Evolutionary conservation across 2,797 vertebrate species (phyloP), one percentile per base, ranked within the genome.

Genomic region (Furcifer pardalis): DNA sequence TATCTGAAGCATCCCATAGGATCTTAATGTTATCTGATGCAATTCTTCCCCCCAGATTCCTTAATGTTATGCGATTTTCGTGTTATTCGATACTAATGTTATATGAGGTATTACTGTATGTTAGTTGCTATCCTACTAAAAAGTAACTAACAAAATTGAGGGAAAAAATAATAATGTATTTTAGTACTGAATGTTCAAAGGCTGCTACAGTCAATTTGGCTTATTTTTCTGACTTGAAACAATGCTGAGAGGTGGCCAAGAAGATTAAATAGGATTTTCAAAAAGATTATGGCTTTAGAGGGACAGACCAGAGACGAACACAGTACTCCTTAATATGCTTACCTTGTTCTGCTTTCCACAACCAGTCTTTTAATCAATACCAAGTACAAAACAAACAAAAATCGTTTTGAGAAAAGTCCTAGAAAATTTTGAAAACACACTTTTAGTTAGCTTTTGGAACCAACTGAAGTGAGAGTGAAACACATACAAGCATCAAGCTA

Each of bases 141-240:
- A 56, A 56, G 13, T 17, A 56, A 56, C 12, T 56, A 56, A 42
- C 9, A 52, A n/a, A n/a, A n/a, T n/a, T 25, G 32, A 69, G 3
- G 37, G 8, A 74, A 23, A 23, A 72, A 35, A 3, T 42, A 0
- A 71, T 52, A 59, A 71, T 59, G 27, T 6, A 30, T 12, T 75
- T 0, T 0, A 15, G 49, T 15, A 76, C 0, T 0, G 19, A 2
- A 66, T 2, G 0, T 5, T 71, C 15, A 88, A 49, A 40, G 79
- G 63, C 7, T 65, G 35, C 27, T 65, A 27, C 7, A 76, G 86
- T 60, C 23, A 49, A 78, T 62, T 71, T 52, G 35, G 7, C n/a
- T 30, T 72, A 72, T 72, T 69, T 35, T 84, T 65, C 32, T 27
- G 35, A 27, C 65, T 63, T 52, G 35, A 46, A 42, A 74, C 0